Evolutionary conservation across 2,797 vertebrate species (phyloP).

Genomic region (Acomys russatus): DNA sequence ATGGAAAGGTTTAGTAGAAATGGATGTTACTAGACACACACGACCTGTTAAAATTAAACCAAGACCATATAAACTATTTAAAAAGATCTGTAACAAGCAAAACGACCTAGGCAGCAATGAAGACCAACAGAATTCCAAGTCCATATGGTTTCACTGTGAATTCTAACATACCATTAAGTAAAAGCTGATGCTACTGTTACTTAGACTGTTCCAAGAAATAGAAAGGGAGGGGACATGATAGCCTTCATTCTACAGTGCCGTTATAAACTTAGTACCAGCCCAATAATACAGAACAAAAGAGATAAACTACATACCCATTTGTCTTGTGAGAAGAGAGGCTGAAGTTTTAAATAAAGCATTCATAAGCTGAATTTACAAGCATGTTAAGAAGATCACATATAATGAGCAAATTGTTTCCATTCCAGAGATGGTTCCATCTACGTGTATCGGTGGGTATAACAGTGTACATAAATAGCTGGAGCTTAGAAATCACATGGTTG

Average conservation of each 20-base stretch:
- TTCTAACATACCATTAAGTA: neutral
- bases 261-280: neutral
- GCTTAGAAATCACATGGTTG: neutral
- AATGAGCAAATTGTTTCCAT: neutral
- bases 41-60: neutral
- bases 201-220: neutral
- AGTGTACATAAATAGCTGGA: neutral
- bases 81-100: neutral
- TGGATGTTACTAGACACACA: neutral
- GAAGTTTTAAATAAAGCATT: neutral
- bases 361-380: neutral
- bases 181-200: neutral
- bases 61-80: neutral
- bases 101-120: neutral
- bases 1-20: neutral
- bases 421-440: no score
- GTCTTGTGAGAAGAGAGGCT: neutral
- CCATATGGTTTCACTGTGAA: neutral
- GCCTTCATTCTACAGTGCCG: neutral
- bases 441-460: no score
- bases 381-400: neutral
- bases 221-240: neutral
- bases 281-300: neutral
- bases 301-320: neutral
- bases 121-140: neutral